A percentile compares a stretch with the other conserved stretches of the same genome.
phyloP scores from a whole-genome alignment of 2,797 vertebrate species.

The Holocentrus rufus region DNA sequence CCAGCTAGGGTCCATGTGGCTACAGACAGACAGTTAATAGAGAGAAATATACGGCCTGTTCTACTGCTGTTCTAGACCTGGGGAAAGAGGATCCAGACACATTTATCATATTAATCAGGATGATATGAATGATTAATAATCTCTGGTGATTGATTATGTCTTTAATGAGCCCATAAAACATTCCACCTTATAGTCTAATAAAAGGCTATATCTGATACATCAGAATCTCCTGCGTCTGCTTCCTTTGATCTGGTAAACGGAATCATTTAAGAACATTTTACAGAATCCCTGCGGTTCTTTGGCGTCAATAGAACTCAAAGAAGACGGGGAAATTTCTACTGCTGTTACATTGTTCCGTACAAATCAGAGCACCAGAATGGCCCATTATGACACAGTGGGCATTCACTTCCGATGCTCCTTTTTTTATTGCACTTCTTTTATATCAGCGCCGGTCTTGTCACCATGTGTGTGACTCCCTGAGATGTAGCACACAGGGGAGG shows the following conservation, averaged over 20 bases:
- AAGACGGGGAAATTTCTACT: not conserved
- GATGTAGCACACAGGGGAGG: conserved; percentile 44
- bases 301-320: conserved; percentile 42
- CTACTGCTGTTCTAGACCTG: conserved; percentile 61
- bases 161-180: conserved; percentile 61
- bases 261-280: conserved; percentile 16
- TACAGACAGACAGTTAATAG: conserved; percentile 69
- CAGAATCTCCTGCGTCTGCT: conserved; percentile 31
- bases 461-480: conserved; percentile 44
- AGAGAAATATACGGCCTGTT: conserved; percentile 59
- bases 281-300: conserved; percentile 22
- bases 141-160: conserved; percentile 53
- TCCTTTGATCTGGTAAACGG: conserved; percentile 46
- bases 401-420: conserved; percentile 45
- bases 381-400: conserved; percentile 36
- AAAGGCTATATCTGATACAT: conserved; percentile 43
- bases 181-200: conserved; percentile 42
- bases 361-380: conserved; percentile 49
- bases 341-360: conserved; percentile 24
- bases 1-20: conserved; percentile 62
- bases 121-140: conserved; percentile 72
- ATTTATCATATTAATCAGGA: conserved; percentile 77
- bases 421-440: conserved; percentile 65
- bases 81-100: conserved; percentile 48
- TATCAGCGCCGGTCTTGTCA: conserved; percentile 50